These are phyloP conservation scores for Sterrhoptilus dennistouni DNA, from an alignment of 2,113 vertebrate species.

Conservation along the genomic window DNA sequence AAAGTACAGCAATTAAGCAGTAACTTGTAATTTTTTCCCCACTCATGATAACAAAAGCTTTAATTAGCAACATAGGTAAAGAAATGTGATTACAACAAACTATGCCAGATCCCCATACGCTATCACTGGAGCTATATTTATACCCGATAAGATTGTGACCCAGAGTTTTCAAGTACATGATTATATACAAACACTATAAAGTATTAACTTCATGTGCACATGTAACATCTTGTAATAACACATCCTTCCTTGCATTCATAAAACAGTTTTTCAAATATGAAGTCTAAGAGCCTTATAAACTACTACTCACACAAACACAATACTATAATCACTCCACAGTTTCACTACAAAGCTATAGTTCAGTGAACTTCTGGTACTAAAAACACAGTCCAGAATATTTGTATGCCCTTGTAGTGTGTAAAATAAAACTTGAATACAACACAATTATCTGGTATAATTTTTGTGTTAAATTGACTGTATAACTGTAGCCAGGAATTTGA, in stretches of 20 bases:
- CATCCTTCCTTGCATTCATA: not conserved
- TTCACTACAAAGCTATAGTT: not conserved
- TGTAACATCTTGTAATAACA: not conserved
- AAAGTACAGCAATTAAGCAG: not conserved
- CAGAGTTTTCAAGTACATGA: slow-evolving; percentile 33
- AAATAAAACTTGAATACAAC: not conserved
- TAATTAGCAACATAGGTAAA: slow-evolving; percentile 62
- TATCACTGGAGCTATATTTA: slow-evolving; percentile 60
- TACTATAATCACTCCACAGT: not conserved
- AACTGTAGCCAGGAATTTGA: not conserved
- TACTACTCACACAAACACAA: not conserved
- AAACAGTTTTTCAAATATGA: not conserved
- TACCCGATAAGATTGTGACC: slow-evolving; percentile 31
- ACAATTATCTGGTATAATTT: not conserved
- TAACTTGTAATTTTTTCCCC: slow-evolving; percentile 17
- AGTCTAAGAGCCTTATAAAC: not conserved
- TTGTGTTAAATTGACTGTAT: not conserved
- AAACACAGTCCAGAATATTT: not conserved
- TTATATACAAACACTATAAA: slow-evolving; percentile 25
- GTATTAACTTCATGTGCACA: not conserved
- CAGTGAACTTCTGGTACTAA: not conserved
- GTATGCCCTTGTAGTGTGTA: not conserved
- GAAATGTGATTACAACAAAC: slow-evolving; percentile 42
- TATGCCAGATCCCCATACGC: slow-evolving; percentile 11
- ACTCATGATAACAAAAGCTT: slow-evolving; percentile 35